Base-by-base conservation (phyloP, 2,797 vertebrate genomes). In the Gymnodraco acuticeps region DNA sequence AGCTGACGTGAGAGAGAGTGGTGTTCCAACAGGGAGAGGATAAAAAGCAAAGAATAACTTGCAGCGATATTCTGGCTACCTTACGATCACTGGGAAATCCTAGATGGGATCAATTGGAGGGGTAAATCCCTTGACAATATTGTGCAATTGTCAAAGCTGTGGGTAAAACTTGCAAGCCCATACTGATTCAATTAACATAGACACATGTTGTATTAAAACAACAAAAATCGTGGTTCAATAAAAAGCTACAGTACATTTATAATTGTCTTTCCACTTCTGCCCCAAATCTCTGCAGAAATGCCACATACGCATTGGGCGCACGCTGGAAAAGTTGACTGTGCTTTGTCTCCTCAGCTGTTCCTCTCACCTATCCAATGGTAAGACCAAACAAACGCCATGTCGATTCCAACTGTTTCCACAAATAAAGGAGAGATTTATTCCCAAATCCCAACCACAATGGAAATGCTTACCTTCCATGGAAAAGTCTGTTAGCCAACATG, bases 401-500 rank as follows among this genome's bases (percentile, higher is more conserved):
- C 70, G 60, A 88, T 88, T 80, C 78, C 84, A 78, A 83, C 77
- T 67, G 17, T 88, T 92, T 89, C 89, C 89, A 87, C 78, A 86
- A 90, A 91, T 75, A 79, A 77, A 89, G 73, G 83, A 86, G 87
- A 90, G 82, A 87, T 84, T 85, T 82, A 89, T 77, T 85, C 78
- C 80, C 67, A 52, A 66, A 87, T 85, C 87, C 89, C 50, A 46
- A 93, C 93, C 89, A 85, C 89, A 87, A 81, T 93, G 90, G 90
- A 94, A 93, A 93, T 56, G 84, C 94, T 93, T 94, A 99, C 98
- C 97, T 97, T 95, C 95, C 96, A 89, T 96, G 95, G 95, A 99
- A 99, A 89, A 99, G 96, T 88, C 92, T 95, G 73, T 94, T 96
- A 19, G 97, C 97, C 95, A 99, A 82, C 97, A 98, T 97, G 88